Conservation (phyloP, 1,140 invertebrate genomes). For the Portunus trituberculatus region DNA sequence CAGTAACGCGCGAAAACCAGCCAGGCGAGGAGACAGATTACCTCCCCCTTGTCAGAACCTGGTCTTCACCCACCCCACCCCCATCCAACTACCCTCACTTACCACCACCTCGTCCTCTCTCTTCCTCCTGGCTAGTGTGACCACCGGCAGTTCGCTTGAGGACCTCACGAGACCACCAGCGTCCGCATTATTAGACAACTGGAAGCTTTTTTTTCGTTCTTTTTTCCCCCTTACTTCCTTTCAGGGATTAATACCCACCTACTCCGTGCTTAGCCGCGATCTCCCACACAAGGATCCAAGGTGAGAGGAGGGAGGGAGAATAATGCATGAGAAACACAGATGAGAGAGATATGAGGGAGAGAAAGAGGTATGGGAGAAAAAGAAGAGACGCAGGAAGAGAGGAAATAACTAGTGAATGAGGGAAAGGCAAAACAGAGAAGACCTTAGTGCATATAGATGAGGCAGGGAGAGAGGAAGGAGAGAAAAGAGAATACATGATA, state of each 20-base stretch:
- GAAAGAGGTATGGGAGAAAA: neutral
- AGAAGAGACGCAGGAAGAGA: neutral
- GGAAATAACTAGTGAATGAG: neutral
- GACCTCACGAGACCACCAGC: slow-evolving; percentile 4
- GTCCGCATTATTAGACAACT: slow-evolving; percentile 49
- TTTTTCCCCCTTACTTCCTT: slow-evolving; percentile 35
- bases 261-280: slow-evolving; percentile 41
- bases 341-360: neutral
- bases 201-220: neutral
- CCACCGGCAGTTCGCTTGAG: slow-evolving; percentile 58
- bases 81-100: neutral
- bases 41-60: neutral
- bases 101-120: neutral
- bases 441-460: neutral
- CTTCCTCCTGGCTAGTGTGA: neutral
- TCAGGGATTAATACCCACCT: slow-evolving; percentile 42
- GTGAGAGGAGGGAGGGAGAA: neutral
- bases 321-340: neutral
- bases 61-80: neutral
- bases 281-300: neutral
- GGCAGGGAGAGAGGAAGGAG: neutral
- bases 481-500: neutral
- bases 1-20: neutral
- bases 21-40: neutral
- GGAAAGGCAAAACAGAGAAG: neutral